Percentiles rank a stretch among this genome's conserved stretches.
Evolutionary conservation across 2,888 invertebrate species (phyloP).

Genomic region (Lagria hirta): DNA sequence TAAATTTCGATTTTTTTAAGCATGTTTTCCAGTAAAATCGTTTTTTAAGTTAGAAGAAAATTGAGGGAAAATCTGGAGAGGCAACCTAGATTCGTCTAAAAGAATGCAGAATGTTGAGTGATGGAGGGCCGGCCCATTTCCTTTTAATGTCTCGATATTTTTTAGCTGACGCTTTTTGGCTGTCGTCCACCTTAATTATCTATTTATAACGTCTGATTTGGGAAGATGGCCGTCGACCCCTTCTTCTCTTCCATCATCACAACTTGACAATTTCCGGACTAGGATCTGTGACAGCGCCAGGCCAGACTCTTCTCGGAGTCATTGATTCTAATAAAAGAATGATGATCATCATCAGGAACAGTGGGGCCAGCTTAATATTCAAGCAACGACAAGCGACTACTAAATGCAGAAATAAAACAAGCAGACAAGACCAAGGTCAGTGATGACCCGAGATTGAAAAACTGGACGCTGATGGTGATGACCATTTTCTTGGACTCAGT

Average conservation of each 20-base stretch:
- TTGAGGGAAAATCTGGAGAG: too few relatives aligned
- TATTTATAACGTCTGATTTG: slow-evolving; percentile 11
- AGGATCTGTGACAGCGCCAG: background rate
- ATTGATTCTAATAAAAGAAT: slow-evolving; percentile 12
- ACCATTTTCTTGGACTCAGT: slow-evolving; percentile 12
- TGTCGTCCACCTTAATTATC: slow-evolving; percentile 14
- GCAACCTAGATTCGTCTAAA: too few relatives aligned
- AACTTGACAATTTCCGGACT: slow-evolving; percentile 18
- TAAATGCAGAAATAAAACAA: slow-evolving; percentile 17
- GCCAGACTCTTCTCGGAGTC: slow-evolving; percentile 10
- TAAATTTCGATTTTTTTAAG: too few relatives aligned
- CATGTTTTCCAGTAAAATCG: too few relatives aligned
- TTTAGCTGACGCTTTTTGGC: slow-evolving; percentile 11
- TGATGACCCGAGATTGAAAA: slow-evolving; percentile 21
- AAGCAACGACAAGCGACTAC: slow-evolving; percentile 13
- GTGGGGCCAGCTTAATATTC: slow-evolving; percentile 16
- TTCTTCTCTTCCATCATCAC: slow-evolving; percentile 6
- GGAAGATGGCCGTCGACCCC: slow-evolving; percentile 15
- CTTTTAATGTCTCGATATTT: too few relatives aligned
- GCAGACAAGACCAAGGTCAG: slow-evolving; percentile 19
- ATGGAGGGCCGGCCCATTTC: too few relatives aligned
- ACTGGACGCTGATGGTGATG: slow-evolving; percentile 15
- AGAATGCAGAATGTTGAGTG: too few relatives aligned
- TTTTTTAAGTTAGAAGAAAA: too few relatives aligned
- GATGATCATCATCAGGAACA: background rate